Conservation (phyloP, 1,140 invertebrate species). For the Gonatopus flavifemur region DNA sequence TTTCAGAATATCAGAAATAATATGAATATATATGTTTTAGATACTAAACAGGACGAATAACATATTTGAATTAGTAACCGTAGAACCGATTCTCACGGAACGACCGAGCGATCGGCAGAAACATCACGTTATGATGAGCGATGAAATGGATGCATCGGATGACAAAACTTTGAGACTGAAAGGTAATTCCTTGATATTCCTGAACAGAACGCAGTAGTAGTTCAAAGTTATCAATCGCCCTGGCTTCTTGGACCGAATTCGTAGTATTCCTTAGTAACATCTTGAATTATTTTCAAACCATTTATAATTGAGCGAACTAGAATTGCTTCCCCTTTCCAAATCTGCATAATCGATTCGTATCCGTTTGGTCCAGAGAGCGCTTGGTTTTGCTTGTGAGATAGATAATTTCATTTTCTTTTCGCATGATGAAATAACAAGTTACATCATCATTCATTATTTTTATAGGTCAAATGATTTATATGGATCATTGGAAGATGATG, state of each 20-base stretch:
- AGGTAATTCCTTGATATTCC: no score
- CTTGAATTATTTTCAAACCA: no score
- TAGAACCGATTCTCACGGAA: slow-evolving; percentile 76
- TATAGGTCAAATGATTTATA: slow-evolving; percentile 95
- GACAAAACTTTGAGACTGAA: slow-evolving; percentile 77
- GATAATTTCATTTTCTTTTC: neutral
- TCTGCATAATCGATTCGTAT: no score
- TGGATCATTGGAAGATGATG: slow-evolving; percentile 97
- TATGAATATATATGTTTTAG: slow-evolving; percentile 57
- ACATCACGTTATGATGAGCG: slow-evolving; percentile 62
- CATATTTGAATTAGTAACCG: slow-evolving; percentile 91
- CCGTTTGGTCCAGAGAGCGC: neutral
- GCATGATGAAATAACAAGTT: neutral
- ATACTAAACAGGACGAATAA: slow-evolving; percentile 93
- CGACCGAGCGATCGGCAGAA: slow-evolving; percentile 60
- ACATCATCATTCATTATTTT: slow-evolving; percentile 11
- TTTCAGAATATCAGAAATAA: neutral
- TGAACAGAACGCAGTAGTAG: no score
- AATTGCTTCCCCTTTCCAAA: no score
- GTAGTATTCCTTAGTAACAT: no score
- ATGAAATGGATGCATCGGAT: slow-evolving; percentile 65
- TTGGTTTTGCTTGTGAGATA: neutral
- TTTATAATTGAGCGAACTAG: no score
- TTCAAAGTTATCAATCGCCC: no score
- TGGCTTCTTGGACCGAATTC: no score